Evolutionary conservation across 2,797 vertebrate genomes (phyloP), one percentile per base, ranked within the genome.

Genomic region (Champsocephalus esox): DNA sequence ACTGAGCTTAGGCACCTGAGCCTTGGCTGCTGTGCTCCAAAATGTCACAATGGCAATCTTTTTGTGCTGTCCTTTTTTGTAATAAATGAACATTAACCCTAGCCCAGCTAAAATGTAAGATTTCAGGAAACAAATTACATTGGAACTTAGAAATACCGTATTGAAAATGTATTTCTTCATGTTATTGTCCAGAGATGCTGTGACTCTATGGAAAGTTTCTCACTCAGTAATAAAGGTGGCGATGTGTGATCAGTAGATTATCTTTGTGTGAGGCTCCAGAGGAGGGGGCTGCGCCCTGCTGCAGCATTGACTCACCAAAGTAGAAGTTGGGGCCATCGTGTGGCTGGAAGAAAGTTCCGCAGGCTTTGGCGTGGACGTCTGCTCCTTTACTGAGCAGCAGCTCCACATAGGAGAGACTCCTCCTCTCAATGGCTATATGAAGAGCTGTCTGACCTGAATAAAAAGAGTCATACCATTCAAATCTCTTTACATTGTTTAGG

Each of bases 351-450:
- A 99, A 99, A 63, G 91, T 96, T 16, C 98, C 98, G 3, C 93
- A 95, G 87, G 98, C 98, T 60, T 87, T 96, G 44, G 95, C 95
- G 21, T 99, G 96, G 78, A 99, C 96, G 0, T 98, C 85, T 8
- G 98, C 97, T 69, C 96, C 96, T 0, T 97, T 96, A 62, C 96
- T 94, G 85, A 99, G 90, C 90, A 99, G 88, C 19, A 99, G 94
- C 57, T 95, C 80, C 79, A 97, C 97, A 62, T 96, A 94, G 19
- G 80, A 84, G 70, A 94, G 75, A 80, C 96, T 98, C 69, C 98
- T 96, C 83, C 97, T 96, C 93, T 99, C 98, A 0, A 98, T 97
- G 78, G 98, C 97, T 0, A 99, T 96, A 68, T 99, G 97, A 56
- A 99, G 95, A 0, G 98, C 97, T 0, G 98, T 97, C 92, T 99